Evolutionary conservation across 2,888 invertebrate genomes (phyloP).

Genomic region (Meteorus cinctellus): DNA sequence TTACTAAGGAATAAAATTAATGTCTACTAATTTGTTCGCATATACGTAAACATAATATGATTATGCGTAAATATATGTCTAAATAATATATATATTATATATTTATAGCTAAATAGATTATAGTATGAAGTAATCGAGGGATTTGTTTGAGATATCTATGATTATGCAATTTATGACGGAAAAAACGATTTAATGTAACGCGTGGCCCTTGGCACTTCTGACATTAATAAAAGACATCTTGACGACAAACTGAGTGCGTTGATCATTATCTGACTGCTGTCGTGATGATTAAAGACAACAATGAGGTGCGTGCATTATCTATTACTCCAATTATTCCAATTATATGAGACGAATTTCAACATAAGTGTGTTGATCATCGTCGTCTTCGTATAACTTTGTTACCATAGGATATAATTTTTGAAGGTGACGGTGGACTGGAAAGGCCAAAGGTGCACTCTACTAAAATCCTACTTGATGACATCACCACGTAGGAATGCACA

Average conservation of each 20-base stretch:
- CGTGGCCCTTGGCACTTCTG: neutral
- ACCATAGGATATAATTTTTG: too few relatives aligned
- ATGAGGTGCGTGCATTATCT: too few relatives aligned
- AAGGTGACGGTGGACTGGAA: too few relatives aligned
- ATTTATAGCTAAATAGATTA: constrained; percentile 48
- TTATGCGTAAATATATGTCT: constrained; percentile 42
- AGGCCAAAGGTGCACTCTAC: too few relatives aligned
- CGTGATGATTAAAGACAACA: too few relatives aligned
- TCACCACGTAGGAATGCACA: too few relatives aligned
- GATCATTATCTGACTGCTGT: too few relatives aligned
- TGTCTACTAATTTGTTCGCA: constrained; percentile 49
- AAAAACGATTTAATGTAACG: neutral
- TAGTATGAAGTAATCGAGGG: constrained; percentile 42
- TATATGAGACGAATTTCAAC: too few relatives aligned
- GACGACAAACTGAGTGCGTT: neutral
- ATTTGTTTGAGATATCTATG: neutral
- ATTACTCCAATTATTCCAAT: too few relatives aligned
- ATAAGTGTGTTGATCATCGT: too few relatives aligned
- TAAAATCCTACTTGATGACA: too few relatives aligned
- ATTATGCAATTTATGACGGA: neutral
- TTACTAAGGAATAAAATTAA: constrained; percentile 36
- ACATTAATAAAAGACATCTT: neutral
- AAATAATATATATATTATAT: constrained; percentile 28
- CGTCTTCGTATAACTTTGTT: too few relatives aligned
- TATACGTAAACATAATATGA: constrained; percentile 45